Conservation (phyloP, 2,113 vertebrate species). For the Oplegnathus fasciatus region DNA sequence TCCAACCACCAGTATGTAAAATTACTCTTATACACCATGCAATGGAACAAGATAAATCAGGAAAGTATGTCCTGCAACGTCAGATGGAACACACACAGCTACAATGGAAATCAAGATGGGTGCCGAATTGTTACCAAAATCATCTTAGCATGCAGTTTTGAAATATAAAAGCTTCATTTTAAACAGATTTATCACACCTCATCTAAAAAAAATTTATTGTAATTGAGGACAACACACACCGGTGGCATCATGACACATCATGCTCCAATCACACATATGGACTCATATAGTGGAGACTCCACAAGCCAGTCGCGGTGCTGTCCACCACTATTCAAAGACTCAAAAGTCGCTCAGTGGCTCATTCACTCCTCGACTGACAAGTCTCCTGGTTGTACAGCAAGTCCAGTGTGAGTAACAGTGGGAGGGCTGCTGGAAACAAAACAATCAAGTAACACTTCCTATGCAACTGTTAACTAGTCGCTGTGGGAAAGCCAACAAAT, state of each 20-base stretch:
- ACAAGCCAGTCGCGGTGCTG: background rate
- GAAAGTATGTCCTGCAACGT: conserved; percentile 12
- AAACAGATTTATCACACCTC: background rate
- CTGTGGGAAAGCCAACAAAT: background rate
- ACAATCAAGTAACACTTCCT: background rate
- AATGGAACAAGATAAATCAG: conserved; percentile 1
- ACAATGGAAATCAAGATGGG: conserved; percentile 25
- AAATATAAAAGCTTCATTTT: background rate
- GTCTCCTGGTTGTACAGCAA: background rate
- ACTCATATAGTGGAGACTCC: background rate
- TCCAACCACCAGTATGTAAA: conserved; percentile 13
- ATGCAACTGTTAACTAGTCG: background rate
- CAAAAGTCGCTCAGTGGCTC: background rate
- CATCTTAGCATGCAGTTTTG: conserved; percentile 34
- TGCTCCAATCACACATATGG: background rate
- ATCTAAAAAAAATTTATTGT: background rate
- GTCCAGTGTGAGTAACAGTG: background rate
- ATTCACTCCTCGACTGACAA: background rate
- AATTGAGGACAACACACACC: background rate
- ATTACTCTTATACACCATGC: conserved; percentile 5
- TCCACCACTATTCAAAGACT: background rate
- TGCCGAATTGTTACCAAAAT: conserved; percentile 7
- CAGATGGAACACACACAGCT: conserved; percentile 6
- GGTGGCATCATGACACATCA: background rate
- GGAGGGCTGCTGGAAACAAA: too few relatives aligned